Percentiles rank a stretch among this genome's conserved stretches.
Evolutionary conservation across 2,113 vertebrate species (phyloP).

Genomic region (Crotalus tigris): DNA sequence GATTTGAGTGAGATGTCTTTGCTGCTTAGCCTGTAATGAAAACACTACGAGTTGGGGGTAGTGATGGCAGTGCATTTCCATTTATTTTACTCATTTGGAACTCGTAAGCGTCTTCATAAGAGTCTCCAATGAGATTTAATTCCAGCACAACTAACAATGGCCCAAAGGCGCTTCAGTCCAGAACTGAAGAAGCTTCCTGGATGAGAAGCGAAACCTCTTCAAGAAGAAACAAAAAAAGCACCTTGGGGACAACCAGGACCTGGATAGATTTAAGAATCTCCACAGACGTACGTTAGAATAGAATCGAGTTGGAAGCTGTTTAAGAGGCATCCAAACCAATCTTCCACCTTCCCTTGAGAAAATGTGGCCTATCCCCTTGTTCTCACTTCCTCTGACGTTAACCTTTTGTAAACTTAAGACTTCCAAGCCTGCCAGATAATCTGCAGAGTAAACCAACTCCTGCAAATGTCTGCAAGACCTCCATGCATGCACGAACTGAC

Average conservation of each 20-base stretch:
- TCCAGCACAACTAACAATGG: not conserved
- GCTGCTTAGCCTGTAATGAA: not conserved
- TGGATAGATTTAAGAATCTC: too few species aligned
- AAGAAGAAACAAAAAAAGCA: too few species aligned
- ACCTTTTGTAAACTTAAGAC: not conserved
- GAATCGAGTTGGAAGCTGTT: too few species aligned
- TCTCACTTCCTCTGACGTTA: not conserved
- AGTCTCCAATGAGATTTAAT: not conserved
- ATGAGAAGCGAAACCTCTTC: too few species aligned
- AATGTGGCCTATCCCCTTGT: not conserved
- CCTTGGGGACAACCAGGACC: too few species aligned
- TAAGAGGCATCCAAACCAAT: not conserved
- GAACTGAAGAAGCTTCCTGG: too few species aligned
- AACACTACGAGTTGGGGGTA: not conserved
- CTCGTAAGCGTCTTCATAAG: not conserved
- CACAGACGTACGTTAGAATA: too few species aligned
- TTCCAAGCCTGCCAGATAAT: not conserved
- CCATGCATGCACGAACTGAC: not conserved
- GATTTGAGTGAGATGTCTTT: not conserved
- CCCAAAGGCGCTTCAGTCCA: not conserved
- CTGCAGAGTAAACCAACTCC: not conserved
- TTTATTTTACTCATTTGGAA: not conserved
- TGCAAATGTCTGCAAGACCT: not conserved
- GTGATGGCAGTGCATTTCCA: not conserved
- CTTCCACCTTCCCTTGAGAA: not conserved